Evolutionary conservation across 2,888 invertebrate genomes (phyloP), one percentile per base, ranked within the genome.

Genomic region (Eurois occulta): DNA sequence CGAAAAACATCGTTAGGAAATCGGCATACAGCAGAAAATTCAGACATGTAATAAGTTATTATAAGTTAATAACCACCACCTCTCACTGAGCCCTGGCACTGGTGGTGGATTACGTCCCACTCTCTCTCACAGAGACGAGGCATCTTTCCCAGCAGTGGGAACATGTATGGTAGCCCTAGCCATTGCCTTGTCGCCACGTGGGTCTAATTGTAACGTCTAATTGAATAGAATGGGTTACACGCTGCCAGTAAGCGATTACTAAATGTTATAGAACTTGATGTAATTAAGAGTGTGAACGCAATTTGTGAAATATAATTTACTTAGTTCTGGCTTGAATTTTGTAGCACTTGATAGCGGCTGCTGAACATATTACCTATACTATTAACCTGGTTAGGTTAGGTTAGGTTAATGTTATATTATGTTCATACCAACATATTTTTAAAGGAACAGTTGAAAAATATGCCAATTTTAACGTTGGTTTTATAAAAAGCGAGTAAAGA

Each of bases 251-350:
- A 84, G 43, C 52, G 73, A 70, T 77, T 77, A 73, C 64, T 80
- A 68, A 84, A 77, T 68, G 58, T 81, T 81, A 72, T 77, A 75
- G 52, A 76, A 76, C 48, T 83, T 52, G 72, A 73, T 84, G 64
- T 72, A 24, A 71, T 84, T 60, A 72, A 21, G 55, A 60, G 62
- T 67, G 60, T 58, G 72, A 83, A 78, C 69, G 65, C 16, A 66
- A 78, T 78, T 60, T 75, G 43, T 0, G 38, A 43, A 75, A 43
- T 60, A 55, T 74, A 73, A 66, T 78, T 48, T 55, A 10, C 5
- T 55, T 7, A 32, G 43, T 69, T 65, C 7, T 5, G 28, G 41
- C 1, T 24, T 64, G n/a, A 52, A 71, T 24, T 58, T 58, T 18
- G 58, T 0, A 41, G n/a, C 13, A 65, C 21, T 1, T 74, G 28